Conservation (phyloP, 2,113 vertebrate genomes). For the Chamaetylas fuelleborni region DNA sequence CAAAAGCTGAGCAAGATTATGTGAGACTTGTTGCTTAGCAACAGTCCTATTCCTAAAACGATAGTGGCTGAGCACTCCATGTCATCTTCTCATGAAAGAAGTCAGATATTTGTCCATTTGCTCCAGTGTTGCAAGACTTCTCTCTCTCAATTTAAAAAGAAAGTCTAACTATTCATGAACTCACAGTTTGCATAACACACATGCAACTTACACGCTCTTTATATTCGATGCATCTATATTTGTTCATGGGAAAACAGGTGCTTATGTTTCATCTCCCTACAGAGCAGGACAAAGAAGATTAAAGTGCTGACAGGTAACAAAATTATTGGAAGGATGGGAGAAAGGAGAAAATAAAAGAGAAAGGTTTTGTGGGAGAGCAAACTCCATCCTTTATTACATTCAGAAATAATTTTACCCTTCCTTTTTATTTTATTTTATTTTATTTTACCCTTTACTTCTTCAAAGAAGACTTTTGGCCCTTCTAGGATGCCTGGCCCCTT, state of each 20-base stretch:
- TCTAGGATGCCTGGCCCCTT: not conserved
- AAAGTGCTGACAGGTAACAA: not conserved
- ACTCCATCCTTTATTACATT: not conserved
- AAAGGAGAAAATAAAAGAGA: not conserved
- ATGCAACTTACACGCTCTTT: not conserved
- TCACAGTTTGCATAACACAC: not conserved
- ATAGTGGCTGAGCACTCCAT: slow-evolving; percentile 15
- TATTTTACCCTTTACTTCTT: too few relatives aligned
- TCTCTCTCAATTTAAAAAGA: not conserved
- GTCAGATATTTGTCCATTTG: not conserved
- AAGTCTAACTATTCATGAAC: not conserved
- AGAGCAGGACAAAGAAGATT: not conserved
- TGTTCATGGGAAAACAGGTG: not conserved
- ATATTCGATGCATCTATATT: not conserved
- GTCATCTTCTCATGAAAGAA: slow-evolving; percentile 11
- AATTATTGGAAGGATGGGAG: not conserved
- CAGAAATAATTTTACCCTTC: not conserved
- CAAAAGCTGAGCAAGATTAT: slow-evolving; percentile 66
- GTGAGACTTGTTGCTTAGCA: slow-evolving; percentile 72
- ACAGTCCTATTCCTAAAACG: slow-evolving; percentile 51
- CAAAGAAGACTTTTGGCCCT: not conserved
- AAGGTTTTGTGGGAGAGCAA: not conserved
- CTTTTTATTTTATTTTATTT: too few relatives aligned
- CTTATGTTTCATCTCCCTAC: not conserved
- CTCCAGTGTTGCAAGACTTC: not conserved